Conservation (phyloP, 2,113 vertebrate species). For the Indicator maculatus region DNA sequence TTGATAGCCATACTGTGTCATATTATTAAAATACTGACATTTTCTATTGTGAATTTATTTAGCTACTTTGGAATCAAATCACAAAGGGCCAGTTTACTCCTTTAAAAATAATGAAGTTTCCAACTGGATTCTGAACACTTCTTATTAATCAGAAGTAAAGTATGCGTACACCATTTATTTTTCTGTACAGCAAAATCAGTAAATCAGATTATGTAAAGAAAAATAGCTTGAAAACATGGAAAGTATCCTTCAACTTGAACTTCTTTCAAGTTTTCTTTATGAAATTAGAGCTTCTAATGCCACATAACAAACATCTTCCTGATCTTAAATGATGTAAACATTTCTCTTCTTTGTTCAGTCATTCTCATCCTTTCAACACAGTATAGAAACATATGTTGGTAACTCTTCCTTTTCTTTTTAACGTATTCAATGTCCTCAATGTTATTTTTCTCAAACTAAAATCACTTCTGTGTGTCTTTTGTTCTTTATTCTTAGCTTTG, state of each 20-base stretch:
- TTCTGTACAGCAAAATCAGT: neutral
- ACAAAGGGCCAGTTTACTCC: neutral
- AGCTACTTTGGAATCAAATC: neutral
- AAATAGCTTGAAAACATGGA: neutral
- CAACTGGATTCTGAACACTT: neutral
- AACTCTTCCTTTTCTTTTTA: neutral
- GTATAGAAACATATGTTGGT: neutral
- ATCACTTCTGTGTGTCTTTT: neutral
- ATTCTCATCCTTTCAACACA: neutral
- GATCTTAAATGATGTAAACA: neutral
- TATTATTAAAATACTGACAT: neutral
- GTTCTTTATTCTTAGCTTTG: slow-evolving; percentile 41
- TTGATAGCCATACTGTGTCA: neutral
- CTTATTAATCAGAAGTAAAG: neutral
- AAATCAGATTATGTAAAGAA: neutral
- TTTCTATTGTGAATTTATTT: neutral
- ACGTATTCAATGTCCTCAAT: neutral
- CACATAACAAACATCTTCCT: neutral
- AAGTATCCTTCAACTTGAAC: neutral
- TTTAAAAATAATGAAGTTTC: neutral
- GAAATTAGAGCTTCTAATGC: neutral
- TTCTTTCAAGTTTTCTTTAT: neutral
- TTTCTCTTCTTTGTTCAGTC: neutral
- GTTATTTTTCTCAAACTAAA: slow-evolving; percentile 13
- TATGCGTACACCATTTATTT: fast-evolving